Evolutionary conservation across 1,140 invertebrate genomes (phyloP).

Genomic region (Zaprionus tsacasi): DNA sequence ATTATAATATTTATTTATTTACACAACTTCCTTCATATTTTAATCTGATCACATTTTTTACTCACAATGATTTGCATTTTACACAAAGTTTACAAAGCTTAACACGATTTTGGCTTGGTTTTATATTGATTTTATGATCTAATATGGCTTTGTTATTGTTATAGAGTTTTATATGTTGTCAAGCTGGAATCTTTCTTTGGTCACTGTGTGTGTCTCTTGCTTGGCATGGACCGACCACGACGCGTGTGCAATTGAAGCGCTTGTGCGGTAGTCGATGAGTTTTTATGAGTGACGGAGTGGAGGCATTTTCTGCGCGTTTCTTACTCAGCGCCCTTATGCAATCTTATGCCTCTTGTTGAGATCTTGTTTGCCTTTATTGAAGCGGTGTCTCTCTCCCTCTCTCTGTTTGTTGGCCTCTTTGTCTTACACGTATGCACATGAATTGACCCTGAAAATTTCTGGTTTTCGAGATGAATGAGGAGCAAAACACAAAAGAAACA

Average conservation of each 20-base stretch:
- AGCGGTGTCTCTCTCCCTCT: neutral
- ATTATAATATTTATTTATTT: too few relatives aligned
- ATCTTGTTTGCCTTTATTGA: slow-evolving; percentile 54
- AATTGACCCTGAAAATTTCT: slow-evolving; percentile 80
- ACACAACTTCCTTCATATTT: neutral
- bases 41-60: slow-evolving; percentile 30
- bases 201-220: slow-evolving; percentile 30
- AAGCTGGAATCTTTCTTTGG: slow-evolving; percentile 59
- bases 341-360: slow-evolving; percentile 45
- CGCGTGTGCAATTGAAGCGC: slow-evolving; percentile 68
- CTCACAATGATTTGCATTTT: slow-evolving; percentile 77
- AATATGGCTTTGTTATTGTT: slow-evolving; percentile 26
- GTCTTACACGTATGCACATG: slow-evolving; percentile 54
- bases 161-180: slow-evolving; percentile 45
- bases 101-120: slow-evolving; percentile 50
- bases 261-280: slow-evolving; percentile 42
- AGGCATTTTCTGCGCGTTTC: slow-evolving; percentile 42
- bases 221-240: slow-evolving; percentile 68
- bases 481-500: slow-evolving; percentile 42
- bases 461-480: slow-evolving; percentile 65
- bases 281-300: slow-evolving; percentile 58
- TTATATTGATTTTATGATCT: slow-evolving; percentile 44
- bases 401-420: slow-evolving; percentile 50
- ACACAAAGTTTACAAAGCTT: slow-evolving; percentile 9
- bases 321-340: slow-evolving; percentile 68